Evolutionary conservation across 2,797 vertebrate species (phyloP), one percentile per base, ranked within the genome.

Genomic region (Pseudochaenichthys georgianus): DNA sequence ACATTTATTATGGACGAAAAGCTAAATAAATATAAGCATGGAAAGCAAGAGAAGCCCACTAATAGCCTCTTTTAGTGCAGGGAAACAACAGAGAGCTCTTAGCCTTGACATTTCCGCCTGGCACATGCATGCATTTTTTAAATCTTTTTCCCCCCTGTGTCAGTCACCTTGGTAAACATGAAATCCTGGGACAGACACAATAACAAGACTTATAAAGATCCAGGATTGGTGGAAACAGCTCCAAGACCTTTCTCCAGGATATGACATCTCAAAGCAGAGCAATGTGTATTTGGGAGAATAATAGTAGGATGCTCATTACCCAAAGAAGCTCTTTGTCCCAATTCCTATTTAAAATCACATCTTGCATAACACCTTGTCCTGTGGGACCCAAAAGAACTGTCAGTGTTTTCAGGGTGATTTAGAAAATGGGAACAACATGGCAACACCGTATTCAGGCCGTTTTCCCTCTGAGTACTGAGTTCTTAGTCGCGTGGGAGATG

Each of bases 81-180:
- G 65, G 64, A 85, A 77, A 92, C 88, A 87, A 76, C 87, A 66
- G 78, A 85, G 73, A 84, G 85, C 88, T 93, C 87, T 92, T 88
- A 92, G 91, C 72, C 6, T 60, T 86, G 88, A 91, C 91, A 89
- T 91, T 88, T 92, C 88, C 90, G 93, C 87, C 87, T 89, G 89
- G 83, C 87, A 75, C 48, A 69, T 51, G 42, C 87, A 89, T 94
- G 87, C 85, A 93, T 95, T 90, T 93, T 92, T 94, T 63, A 91
- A 87, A 70, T 8, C 23, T 58, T 80, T 75, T 64, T 71, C 65
- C 45, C 70, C 51, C 72, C 28, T 5, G 28, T 70, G 77, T 74
- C 34, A 63, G 70, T 77, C 84, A 66, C 73, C 70, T 59, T 31
- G 55, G 47, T 80, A 52, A 55, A 77, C 60, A 55, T 60, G 61